Conservation (phyloP, 2,113 vertebrate genomes). For the Solea senegalensis region DNA sequence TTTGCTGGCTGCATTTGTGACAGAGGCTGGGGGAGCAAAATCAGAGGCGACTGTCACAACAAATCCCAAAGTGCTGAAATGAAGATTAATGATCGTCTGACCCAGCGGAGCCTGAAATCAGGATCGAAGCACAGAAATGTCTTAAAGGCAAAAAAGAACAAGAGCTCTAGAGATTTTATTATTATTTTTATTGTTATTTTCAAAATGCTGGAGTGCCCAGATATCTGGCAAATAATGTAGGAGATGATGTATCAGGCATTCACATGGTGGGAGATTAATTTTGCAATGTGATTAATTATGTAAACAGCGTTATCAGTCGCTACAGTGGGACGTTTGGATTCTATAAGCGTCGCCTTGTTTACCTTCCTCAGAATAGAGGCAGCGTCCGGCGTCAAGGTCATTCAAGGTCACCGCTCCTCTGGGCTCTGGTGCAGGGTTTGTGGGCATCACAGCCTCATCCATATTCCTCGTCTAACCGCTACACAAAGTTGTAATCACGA, state of each 20-base stretch:
- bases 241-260: slow-evolving; percentile 31
- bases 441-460: slow-evolving; percentile 11
- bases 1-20: slow-evolving; percentile 8
- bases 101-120: slow-evolving; percentile 47
- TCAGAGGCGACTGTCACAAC: slow-evolving; percentile 64
- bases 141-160: slow-evolving; percentile 19
- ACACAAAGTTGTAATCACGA: slow-evolving; percentile 18
- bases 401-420: slow-evolving; percentile 46
- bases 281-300: slow-evolving; percentile 66
- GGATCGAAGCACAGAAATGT: slow-evolving; percentile 60
- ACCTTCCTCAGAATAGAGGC: slow-evolving; percentile 31
- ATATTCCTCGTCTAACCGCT: slow-evolving; percentile 26
- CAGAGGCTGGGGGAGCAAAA: slow-evolving; percentile 18
- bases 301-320: slow-evolving; percentile 66
- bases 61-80: slow-evolving; percentile 71
- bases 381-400: slow-evolving; percentile 47
- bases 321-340: slow-evolving; percentile 53
- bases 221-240: slow-evolving; percentile 17
- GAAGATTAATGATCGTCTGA: slow-evolving; percentile 78
- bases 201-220: not conserved
- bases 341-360: slow-evolving; percentile 57
- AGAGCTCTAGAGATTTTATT: slow-evolving; percentile 8
- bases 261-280: slow-evolving; percentile 52
- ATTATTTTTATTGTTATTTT: not conserved
- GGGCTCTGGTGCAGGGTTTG: not conserved